phyloP scores from a whole-genome alignment of 2,113 vertebrate species.

The Callionymus lyra region DNA sequence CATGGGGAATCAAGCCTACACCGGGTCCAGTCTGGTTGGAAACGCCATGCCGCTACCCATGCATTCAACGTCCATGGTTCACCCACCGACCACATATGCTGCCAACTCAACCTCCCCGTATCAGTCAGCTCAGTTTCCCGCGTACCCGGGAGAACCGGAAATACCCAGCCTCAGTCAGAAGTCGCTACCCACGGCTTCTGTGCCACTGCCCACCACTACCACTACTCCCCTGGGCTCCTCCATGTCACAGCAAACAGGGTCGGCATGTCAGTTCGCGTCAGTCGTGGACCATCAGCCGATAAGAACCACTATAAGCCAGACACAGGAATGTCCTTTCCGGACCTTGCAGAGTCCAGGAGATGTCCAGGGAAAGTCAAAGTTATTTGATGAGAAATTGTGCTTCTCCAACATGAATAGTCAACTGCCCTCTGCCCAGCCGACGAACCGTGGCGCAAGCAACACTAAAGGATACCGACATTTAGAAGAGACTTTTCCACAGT shows the following conservation, averaged over 20 bases:
- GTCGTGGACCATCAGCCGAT: constrained; percentile 66
- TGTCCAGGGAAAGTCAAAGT: constrained; percentile 80
- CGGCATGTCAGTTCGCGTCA: constrained; percentile 74
- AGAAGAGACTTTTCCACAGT: constrained; percentile 78
- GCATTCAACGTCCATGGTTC: constrained; percentile 63
- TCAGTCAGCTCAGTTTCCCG: constrained; percentile 79
- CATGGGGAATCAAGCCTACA: constrained; percentile 70
- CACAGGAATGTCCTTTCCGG: constrained; percentile 78
- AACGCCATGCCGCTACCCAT: constrained; percentile 70
- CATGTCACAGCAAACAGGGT: constrained; percentile 73
- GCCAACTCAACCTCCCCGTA: constrained; percentile 65
- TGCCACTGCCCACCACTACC: constrained; percentile 66
- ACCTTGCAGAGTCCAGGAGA: constrained; percentile 74
- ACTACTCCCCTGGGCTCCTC: constrained; percentile 45
- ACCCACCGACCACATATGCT: constrained; percentile 79
- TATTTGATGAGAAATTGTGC: constrained; percentile 80
- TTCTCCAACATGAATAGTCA: constrained; percentile 54
- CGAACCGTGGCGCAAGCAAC: constrained; percentile 35
- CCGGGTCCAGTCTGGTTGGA: constrained; percentile 61
- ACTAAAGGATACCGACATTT: constrained; percentile 80
- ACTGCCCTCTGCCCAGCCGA: constrained; percentile 44
- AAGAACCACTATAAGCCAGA: constrained; percentile 58
- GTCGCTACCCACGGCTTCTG: constrained; percentile 68
- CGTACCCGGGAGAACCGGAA: constrained; percentile 78
- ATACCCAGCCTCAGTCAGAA: constrained; percentile 70